Evolutionary conservation across 1,140 invertebrate genomes (phyloP), one percentile per base, ranked within the genome.

Genomic region (Eufriesea mexicana): DNA sequence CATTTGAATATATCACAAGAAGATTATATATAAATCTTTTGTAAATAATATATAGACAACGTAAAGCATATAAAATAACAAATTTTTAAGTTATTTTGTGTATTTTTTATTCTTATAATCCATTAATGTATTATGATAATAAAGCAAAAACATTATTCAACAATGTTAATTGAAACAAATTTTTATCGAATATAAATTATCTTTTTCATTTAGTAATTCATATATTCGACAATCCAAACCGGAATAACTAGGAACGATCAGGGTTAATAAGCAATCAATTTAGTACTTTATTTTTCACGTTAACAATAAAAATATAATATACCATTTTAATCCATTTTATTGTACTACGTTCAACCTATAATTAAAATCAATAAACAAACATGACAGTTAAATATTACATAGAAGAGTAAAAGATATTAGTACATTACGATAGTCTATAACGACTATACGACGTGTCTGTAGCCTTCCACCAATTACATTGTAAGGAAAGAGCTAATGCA

Each of bases 391-490:
- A 9, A 45, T 18, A 47, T 45, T n/a, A n/a, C 35, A 35, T 45
- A 23, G 14, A n/a, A 20, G 23, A 14, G 20, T 4, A 10, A 49
- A 9, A n/a, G 16, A 8, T 18, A 6, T 49, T 25, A 70, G 23
- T 18, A 7, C 25, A 16, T 45, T 57, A 42, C 6, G 42, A 45
- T 55, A 16, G 16, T 25, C 14, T 18, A n/a, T 28, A 28, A 57
- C 35, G 55, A 59, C 25, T 59, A 47, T 23, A 25, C 35, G 42
- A 59, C 72, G 72, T 73, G 23, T 57, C n/a, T 70, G n/a, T 70
- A 78, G 55, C 16, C 45, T 28, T 23, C 14, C 7, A 47, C 49
- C 45, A 61, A 79, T 79, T 79, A 71, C 5, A 28, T 59, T 47
- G 28, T 70, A 51, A 45, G 47, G 51, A 8, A n/a, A 8, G 12